phyloP scores from a whole-genome alignment of 2,797 vertebrate species.

The Lutjanus argentimaculatus region DNA sequence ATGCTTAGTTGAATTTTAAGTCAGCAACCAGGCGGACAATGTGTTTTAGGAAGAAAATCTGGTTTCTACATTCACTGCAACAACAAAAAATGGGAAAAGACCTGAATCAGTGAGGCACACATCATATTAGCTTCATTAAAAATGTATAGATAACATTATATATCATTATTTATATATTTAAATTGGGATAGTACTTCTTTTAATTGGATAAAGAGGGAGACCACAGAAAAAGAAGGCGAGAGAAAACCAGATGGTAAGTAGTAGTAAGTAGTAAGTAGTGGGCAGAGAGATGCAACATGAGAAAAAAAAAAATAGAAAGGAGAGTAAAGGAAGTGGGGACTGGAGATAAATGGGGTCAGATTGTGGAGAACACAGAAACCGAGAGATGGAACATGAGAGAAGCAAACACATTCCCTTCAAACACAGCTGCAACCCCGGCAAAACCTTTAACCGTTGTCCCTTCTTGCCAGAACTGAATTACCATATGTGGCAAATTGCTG shows the following conservation, averaged over 20 bases:
- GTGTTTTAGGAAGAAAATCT: background rate
- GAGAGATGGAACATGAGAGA: conserved; percentile 30
- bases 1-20: background rate
- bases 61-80: background rate
- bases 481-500: conserved; percentile 56
- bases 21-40: background rate
- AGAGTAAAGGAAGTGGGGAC: conserved; percentile 33
- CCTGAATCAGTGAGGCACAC: background rate
- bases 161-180: background rate
- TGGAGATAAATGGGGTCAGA: conserved; percentile 43
- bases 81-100: too few species aligned
- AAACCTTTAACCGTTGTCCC: conserved; percentile 79
- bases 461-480: conserved; percentile 65
- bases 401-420: conserved; percentile 60
- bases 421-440: conserved; percentile 72
- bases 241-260: conserved; percentile 23
- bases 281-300: conserved; percentile 19
- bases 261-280: background rate
- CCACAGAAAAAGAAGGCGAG: background rate
- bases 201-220: background rate
- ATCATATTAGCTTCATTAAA: background rate
- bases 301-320: conserved; percentile 31
- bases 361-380: conserved; percentile 4
- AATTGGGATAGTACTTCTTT: too few species aligned
- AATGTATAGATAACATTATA: background rate